Base-by-base conservation (phyloP, 2,888 invertebrate species). In the Escarpia spicata region DNA sequence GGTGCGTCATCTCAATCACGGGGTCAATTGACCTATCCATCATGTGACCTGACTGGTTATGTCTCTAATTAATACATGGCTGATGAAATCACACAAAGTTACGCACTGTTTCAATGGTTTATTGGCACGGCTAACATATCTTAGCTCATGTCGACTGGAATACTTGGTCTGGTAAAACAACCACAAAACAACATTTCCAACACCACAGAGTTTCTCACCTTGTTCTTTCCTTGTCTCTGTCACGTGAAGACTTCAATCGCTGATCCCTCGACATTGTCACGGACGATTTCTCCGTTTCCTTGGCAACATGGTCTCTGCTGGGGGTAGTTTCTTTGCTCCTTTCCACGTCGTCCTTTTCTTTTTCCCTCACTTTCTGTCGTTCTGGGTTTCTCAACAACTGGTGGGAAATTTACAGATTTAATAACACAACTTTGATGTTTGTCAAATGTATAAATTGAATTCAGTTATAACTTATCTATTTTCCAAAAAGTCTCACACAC, bases 351-450 rank as follows among this genome's bases (percentile, higher is more conserved):
- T 75, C 75, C 75, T 75, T 75, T 75, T 75, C 75, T 44, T 90
- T 52, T 15, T 90, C 92, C 12, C 44, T 31, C n/a, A 92, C 92
- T 60, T 93, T 93, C 91, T 93, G 92, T 15, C 93, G 60, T 43
- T 93, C 93, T n/a, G 93, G 93, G 91, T 93, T 92, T 90, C 92
- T 93, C 90, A 93, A 58, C 89, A 93, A 45, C 92, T 93, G 31
- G 90, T 15, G 26, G 31, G 37, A 15, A 31, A 44, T 31, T 31
- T 15, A 91, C 44, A 43, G 15, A 91, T 91, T 91, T 91, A 12
- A 91, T 52, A 15, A 52, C 9, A 9, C 9, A 52, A 52, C 52
- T 52, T 9, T 12, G 12, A 52, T 12, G 52, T 52, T 9, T 52
- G 9, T 52, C 52, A 12, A 4, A 52, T 52, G 52, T 52, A 15